Base-by-base conservation (phyloP, 2,888 invertebrate species). In the Ochropleura leucogaster region DNA sequence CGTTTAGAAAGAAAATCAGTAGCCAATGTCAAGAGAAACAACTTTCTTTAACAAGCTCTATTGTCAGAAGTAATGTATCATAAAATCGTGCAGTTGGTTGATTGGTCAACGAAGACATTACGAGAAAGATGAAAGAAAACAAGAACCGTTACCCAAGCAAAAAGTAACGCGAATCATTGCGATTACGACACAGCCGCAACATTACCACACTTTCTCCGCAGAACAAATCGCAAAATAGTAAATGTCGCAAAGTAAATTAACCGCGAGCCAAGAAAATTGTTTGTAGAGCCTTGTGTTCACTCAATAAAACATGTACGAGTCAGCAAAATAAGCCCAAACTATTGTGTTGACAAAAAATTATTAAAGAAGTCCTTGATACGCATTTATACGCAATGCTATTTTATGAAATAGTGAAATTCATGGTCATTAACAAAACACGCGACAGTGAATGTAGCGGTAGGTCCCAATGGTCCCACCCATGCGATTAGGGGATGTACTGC, bases 141-240 rank as follows among this genome's bases (percentile, higher is more conserved):
- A 76, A 76, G 53, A 75, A 64, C 71, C 67, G 72, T 80, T 85
- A 79, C 68, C 60, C 74, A 75, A 84, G 82, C 63, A 77, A 80
- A 87, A 71, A 84, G 77, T 85, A 82, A 68, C 81, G 76, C 85
- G 84, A 86, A 87, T 89, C 81, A 87, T 89, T 89, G 78, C 76
- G 82, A 91, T 92, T 92, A 88, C 89, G 84, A 82, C 87, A 91
- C 80, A 79, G 81, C 87, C 85, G 78, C 88, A 87, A 87, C 78
- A 88, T 90, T 91, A 89, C 88, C 83, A 89, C 88, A 90, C 90
- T 93, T 93, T 92, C 91, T 90, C 90, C 80, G 84, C 84, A 85
- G 84, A 90, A 89, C 87, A 88, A 90, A 91, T 90, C 78, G 83
- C 82, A 85, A 89, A 87, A 87, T 87, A 79, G 80, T 83, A 80